phyloP scores from a whole-genome alignment of 2,888 invertebrate species.

The Diaprepes abbreviatus region DNA sequence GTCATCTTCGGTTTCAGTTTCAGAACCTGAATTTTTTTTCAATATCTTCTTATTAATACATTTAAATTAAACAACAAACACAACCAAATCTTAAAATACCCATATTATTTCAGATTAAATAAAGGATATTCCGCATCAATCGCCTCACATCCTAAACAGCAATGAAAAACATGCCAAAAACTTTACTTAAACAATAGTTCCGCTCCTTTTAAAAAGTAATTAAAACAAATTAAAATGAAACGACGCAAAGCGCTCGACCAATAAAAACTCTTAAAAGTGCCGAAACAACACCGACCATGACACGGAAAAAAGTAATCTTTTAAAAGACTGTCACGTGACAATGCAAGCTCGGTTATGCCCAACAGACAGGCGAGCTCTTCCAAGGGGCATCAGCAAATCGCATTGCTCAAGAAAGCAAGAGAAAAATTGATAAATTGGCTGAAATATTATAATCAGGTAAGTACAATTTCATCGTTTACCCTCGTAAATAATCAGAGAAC shows the following conservation, averaged over 20 bases:
- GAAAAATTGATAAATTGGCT: slow-evolving; percentile 46
- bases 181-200: background rate
- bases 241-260: background rate
- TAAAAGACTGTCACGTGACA: slow-evolving; percentile 1
- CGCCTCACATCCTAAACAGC: background rate
- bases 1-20: no score
- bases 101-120: background rate
- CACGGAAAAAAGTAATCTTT: slow-evolving; percentile 15
- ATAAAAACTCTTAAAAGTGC: background rate
- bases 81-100: no score
- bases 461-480: no score
- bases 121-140: background rate
- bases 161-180: background rate
- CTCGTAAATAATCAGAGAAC: no score
- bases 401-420: slow-evolving; percentile 31
- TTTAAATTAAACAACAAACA: no score
- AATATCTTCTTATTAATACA: no score
- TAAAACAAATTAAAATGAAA: slow-evolving; percentile 10
- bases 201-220: background rate
- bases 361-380: slow-evolving; percentile 30
- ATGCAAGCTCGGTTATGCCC: slow-evolving; percentile 29
- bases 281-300: background rate
- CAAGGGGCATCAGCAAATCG: slow-evolving; percentile 29
- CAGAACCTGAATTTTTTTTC: no score
- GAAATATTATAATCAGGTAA: slow-evolving; percentile 42